These are phyloP conservation scores for Eledona agricola DNA, from an alignment of 2,888 invertebrate genomes.

Conservation along the genomic window DNA sequence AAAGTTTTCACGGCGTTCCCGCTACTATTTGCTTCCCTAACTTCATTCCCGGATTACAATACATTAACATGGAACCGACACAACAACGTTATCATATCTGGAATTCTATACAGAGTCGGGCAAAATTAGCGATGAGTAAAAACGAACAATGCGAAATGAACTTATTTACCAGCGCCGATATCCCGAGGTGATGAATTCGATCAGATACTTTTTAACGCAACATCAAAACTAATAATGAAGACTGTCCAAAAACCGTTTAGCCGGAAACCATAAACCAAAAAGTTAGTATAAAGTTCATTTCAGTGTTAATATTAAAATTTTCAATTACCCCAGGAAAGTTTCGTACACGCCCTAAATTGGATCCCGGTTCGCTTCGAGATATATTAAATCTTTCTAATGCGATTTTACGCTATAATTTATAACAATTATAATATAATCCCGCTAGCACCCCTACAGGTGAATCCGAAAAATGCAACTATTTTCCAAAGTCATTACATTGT, in stretches of 20 bases:
- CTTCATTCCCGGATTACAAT: constrained; percentile 13
- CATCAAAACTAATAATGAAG: constrained; percentile 1
- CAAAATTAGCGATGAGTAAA: no score
- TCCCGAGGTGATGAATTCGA: no score
- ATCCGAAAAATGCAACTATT: no score
- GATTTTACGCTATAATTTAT: constrained; percentile 32
- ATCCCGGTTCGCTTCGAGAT: constrained; percentile 40
- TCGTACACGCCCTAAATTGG: constrained; percentile 40
- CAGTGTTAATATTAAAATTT: constrained; percentile 51
- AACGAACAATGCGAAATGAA: no score
- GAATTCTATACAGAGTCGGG: no score
- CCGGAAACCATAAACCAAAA: constrained; percentile 46
- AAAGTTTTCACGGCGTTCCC: constrained; percentile 17
- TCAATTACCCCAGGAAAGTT: constrained; percentile 47
- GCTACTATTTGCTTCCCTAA: constrained; percentile 9
- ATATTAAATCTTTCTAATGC: constrained; percentile 40
- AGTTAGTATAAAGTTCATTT: constrained; percentile 48
- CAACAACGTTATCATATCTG: constrained; percentile 1
- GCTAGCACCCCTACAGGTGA: background rate
- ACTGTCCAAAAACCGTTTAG: constrained; percentile 31
- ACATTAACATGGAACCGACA: constrained; percentile 14
- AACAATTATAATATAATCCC: constrained; percentile 32
- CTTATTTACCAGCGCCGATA: no score
- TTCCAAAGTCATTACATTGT: constrained; percentile 9
- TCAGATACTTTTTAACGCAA: no score